A percentile compares a stretch with the other conserved stretches of the same genome.
These are phyloP conservation scores for Acanthis flammea DNA, from an alignment of 2,797 vertebrate species.

Conservation along the genomic window DNA sequence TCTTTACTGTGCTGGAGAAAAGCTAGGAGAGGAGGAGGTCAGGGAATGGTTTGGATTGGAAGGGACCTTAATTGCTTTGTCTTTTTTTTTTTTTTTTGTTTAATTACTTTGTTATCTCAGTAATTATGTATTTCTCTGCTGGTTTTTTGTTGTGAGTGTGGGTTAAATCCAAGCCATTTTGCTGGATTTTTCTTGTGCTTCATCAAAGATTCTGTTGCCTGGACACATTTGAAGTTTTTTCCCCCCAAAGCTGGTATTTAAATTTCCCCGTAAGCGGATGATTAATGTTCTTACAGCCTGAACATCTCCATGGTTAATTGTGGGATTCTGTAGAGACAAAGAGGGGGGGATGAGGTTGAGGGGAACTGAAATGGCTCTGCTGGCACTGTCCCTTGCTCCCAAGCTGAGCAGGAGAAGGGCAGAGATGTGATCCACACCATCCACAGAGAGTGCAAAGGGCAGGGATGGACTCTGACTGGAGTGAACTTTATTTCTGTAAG, in stretches of 20 bases:
- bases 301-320: constrained; percentile 12
- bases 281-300: constrained; percentile 29
- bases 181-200: constrained; percentile 9
- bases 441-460: not conserved
- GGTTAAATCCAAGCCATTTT: not conserved
- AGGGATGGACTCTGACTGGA: not conserved
- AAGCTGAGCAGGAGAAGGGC: not conserved
- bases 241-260: constrained; percentile 38
- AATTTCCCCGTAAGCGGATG: not conserved
- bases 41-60: not conserved
- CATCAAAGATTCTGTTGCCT: constrained; percentile 44
- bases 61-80: not conserved
- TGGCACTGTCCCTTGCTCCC: not conserved
- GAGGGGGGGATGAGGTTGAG: not conserved
- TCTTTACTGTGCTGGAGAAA: not conserved
- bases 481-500: not conserved
- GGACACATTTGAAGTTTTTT: constrained; percentile 6
- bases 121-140: not conserved
- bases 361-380: not conserved
- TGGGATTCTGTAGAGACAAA: not conserved
- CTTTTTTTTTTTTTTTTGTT: not conserved
- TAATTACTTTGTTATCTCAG: not conserved
- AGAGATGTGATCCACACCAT: not conserved
- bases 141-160: constrained; percentile 23
- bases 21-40: not conserved